Percentiles rank a stretch among this genome's conserved stretches.
These are phyloP conservation scores for Hemicentrotus pulcherrimus DNA, from an alignment of 35 echinoderm and acorn worm genomes.

Conservation along the genomic window DNA sequence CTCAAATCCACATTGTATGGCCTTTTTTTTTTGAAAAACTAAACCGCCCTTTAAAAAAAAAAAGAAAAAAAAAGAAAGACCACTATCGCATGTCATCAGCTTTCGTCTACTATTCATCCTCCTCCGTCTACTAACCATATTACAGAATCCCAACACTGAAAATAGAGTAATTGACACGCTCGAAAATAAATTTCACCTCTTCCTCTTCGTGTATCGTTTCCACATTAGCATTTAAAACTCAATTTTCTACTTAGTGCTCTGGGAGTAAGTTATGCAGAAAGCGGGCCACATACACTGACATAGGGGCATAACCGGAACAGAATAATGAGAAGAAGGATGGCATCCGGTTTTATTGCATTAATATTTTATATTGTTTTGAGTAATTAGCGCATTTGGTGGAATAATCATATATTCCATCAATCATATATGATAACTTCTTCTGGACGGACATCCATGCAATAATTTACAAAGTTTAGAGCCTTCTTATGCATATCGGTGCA, in stretches of 20 bases:
- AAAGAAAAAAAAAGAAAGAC: not conserved
- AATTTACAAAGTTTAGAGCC: not conserved
- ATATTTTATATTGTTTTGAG: not conserved
- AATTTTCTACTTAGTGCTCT: not conserved
- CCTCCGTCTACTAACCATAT: not conserved
- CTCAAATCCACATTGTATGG: not conserved
- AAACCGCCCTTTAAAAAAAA: not conserved
- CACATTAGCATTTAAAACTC: not conserved
- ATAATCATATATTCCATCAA: not conserved
- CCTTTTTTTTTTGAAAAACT: not conserved
- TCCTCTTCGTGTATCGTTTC: not conserved
- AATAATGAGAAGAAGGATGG: not conserved
- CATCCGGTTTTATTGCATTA: not conserved
- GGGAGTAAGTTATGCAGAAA: not conserved
- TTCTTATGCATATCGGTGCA: not conserved
- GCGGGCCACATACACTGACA: too few relatives aligned
- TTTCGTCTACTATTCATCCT: not conserved
- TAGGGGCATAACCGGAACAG: not conserved
- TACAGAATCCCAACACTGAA: not conserved
- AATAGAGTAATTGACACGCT: slow-evolving; percentile 18
- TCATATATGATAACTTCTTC: not conserved
- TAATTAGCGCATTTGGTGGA: not conserved
- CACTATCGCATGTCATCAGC: not conserved
- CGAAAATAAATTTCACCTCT: not conserved
- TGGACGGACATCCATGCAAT: not conserved